These are phyloP conservation scores for Rhaphigaster nebulosa DNA, from an alignment of 2,888 invertebrate genomes.

Conservation along the genomic window DNA sequence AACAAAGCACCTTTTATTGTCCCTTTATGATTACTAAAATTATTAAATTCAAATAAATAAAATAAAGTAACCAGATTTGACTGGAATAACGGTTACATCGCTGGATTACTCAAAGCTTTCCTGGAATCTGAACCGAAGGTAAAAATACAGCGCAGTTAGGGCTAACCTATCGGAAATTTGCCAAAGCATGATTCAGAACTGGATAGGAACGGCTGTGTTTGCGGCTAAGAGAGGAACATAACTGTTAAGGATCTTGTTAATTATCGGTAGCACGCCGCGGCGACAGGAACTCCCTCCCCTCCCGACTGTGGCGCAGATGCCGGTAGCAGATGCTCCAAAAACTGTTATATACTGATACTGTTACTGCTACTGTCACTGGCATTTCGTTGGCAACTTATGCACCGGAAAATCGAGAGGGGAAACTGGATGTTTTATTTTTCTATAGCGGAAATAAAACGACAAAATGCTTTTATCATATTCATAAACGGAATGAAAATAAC, in stretches of 20 bases:
- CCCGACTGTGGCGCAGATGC: background rate
- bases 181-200: background rate
- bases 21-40: too few species aligned
- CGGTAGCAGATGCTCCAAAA: slow-evolving; percentile 18
- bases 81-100: too few species aligned
- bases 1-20: too few species aligned
- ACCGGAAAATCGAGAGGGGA: background rate
- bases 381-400: background rate
- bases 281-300: background rate
- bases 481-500: too few species aligned
- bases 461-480: too few species aligned
- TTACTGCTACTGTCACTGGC: background rate
- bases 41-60: too few species aligned
- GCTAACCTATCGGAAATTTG: background rate
- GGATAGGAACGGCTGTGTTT: slow-evolving; percentile 19
- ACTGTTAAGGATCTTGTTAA: slow-evolving; percentile 42
- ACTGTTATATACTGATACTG: background rate
- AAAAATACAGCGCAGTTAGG: background rate
- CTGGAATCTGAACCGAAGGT: background rate
- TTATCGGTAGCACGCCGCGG: slow-evolving; percentile 10
- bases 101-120: background rate
- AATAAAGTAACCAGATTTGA: too few species aligned
- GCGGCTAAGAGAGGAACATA: background rate
- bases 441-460: too few species aligned
- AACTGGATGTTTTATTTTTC: background rate